Base-by-base conservation (phyloP, 1,140 invertebrate genomes). In the Meloidogyne chitwoodi region DNA sequence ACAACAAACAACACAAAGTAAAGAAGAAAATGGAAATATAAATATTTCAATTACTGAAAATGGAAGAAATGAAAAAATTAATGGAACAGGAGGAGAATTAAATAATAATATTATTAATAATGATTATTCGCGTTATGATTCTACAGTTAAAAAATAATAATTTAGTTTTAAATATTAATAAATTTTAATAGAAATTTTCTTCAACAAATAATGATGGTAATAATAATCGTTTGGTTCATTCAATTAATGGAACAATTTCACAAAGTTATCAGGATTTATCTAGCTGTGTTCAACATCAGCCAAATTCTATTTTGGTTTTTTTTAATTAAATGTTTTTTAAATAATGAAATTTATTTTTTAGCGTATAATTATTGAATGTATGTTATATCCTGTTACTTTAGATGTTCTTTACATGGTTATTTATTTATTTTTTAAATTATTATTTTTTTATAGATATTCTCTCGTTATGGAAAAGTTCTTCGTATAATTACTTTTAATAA, bases 401-500 rank as follows among this genome's bases (percentile, higher is more conserved):
- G 96, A 99, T 87, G 93, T 97, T 68, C 91, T 99, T 75, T 93
- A 96, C 90, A 91, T 92, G 90, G 92, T 93, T 16, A 11, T 12
- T 27, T n/a, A 74, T 27, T 80, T n/a, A 69, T 22, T 62, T 14
- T 67, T 22, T 75, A 6, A 34, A 29, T 79, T 14, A 48, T 76
- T n/a, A 22, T n/a, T 26, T 66, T 66, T n/a, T 22, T 67, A 22
- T 0, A 96, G 91, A 95, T 98, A 87, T 99, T 99, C 90, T 94
- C 94, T 83, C 92, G 95, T 80, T 96, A 94, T 88, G 96, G 96
- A 81, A 96, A 96, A 90, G 94, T 99, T 84, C 90, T 97, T 81
- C 96, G 98, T 89, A 98, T 99, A 84, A 96, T 99, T 86, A 99
- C 96, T 80, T 99, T 99, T 90, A 98, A 94, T 83, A 99, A 99